These are phyloP conservation scores for Spodoptera frugiperda DNA, from an alignment of 1,140 invertebrate species.

Conservation along the genomic window DNA sequence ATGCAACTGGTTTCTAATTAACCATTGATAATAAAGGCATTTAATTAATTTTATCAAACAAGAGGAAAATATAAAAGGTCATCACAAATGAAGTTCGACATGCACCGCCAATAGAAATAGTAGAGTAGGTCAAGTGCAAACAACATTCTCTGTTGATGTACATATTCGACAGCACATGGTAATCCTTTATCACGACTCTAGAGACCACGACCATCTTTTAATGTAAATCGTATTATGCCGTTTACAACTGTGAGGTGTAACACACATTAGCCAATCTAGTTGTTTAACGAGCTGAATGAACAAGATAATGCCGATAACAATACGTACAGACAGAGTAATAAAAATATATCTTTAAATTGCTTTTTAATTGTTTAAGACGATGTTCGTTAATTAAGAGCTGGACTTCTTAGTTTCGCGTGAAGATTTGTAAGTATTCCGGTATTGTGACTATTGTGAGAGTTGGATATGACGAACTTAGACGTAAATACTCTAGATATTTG, in stretches of 20 bases:
- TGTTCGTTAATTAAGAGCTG: constrained; percentile 41
- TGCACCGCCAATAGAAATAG: neutral
- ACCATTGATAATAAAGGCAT: too few species aligned
- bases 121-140: constrained; percentile 22
- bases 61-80: constrained; percentile 6
- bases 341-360: constrained; percentile 44
- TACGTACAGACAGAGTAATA: constrained; percentile 19
- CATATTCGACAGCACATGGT: neutral
- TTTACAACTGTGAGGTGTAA: constrained; percentile 4
- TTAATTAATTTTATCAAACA: neutral
- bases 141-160: constrained; percentile 5
- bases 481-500: constrained; percentile 32
- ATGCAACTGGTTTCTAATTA: too few species aligned
- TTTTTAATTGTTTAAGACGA: constrained; percentile 52
- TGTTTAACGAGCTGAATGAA: constrained; percentile 31
- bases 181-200: neutral
- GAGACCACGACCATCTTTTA: constrained; percentile 11
- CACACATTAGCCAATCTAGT: neutral
- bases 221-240: constrained; percentile 13
- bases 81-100: neutral
- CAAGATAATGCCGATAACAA: constrained; percentile 40
- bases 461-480: neutral
- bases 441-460: constrained; percentile 1
- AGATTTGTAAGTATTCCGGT: constrained; percentile 5
- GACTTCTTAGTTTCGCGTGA: neutral